Conservation (phyloP, 2,888 invertebrate species). For the Rotaria socialis region DNA sequence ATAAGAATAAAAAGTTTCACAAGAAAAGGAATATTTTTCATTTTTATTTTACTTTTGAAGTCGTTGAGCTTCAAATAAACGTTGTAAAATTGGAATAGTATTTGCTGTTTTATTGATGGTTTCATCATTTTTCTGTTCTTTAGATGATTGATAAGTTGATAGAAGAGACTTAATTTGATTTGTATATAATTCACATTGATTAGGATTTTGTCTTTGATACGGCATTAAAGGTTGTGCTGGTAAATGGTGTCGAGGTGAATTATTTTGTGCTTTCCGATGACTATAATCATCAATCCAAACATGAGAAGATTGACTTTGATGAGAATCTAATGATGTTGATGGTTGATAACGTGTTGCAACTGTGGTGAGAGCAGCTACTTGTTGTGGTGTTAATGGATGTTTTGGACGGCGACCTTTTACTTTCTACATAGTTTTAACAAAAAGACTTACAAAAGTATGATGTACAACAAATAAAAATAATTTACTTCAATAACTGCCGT, state of each 20-base stretch:
- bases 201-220: conserved; percentile 11
- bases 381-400: conserved; percentile 4
- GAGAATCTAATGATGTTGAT: neutral
- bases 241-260: neutral
- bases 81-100: conserved; percentile 5
- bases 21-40: neutral
- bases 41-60: neutral
- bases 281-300: conserved; percentile 19
- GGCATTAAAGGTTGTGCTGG: conserved; percentile 11
- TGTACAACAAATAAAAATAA: neutral
- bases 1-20: neutral
- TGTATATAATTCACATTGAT: neutral
- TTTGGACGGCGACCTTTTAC: neutral
- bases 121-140: neutral
- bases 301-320: neutral
- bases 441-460: neutral
- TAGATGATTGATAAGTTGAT: neutral
- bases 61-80: neutral
- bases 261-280: neutral
- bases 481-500: neutral
- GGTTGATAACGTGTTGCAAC: neutral
- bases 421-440: neutral
- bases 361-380: conserved; percentile 1
- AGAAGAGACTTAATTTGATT: neutral
- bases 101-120: neutral